Conservation (phyloP, 2,113 vertebrate species). For the Sinocyclocheilus maitianheensis region DNA sequence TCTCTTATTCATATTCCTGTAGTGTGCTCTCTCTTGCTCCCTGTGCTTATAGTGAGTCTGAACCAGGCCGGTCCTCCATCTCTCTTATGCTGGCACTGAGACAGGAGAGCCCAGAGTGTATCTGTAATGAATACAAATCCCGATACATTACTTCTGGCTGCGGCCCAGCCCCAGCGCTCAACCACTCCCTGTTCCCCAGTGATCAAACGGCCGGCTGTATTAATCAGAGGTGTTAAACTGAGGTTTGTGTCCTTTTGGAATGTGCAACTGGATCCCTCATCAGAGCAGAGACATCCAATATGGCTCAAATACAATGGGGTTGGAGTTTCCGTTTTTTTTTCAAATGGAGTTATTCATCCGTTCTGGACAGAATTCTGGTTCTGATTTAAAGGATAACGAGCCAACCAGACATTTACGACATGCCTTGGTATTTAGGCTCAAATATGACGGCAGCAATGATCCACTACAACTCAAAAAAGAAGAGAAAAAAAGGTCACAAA, state of each 20-base stretch:
- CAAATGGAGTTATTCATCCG: not conserved
- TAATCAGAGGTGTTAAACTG: conserved; percentile 48
- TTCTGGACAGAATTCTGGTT: not conserved
- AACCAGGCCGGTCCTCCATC: conserved; percentile 10
- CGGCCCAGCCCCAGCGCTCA: conserved; percentile 35
- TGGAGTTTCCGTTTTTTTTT: too few relatives aligned
- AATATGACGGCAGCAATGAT: not conserved
- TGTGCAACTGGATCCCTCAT: conserved; percentile 1
- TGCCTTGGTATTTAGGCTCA: conserved; percentile 21
- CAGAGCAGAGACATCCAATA: conserved; percentile 23
- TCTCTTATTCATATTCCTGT: conserved; percentile 17
- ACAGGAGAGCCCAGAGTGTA: conserved; percentile 36
- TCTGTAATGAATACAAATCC: conserved; percentile 45
- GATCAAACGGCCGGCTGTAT: conserved; percentile 18
- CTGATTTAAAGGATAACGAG: not conserved
- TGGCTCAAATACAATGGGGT: conserved; percentile 10
- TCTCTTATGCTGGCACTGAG: conserved; percentile 30
- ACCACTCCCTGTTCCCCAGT: conserved; percentile 27
- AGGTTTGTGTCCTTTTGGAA: conserved; percentile 35
- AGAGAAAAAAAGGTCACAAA: not conserved
- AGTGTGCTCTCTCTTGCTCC: not conserved
- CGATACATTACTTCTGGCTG: conserved; percentile 39
- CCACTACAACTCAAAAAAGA: not conserved
- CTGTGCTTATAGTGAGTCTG: conserved; percentile 18
- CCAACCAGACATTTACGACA: conserved; percentile 20